phyloP scores from a whole-genome alignment of 2,113 vertebrate genomes.

The Dicaeum eximium region DNA sequence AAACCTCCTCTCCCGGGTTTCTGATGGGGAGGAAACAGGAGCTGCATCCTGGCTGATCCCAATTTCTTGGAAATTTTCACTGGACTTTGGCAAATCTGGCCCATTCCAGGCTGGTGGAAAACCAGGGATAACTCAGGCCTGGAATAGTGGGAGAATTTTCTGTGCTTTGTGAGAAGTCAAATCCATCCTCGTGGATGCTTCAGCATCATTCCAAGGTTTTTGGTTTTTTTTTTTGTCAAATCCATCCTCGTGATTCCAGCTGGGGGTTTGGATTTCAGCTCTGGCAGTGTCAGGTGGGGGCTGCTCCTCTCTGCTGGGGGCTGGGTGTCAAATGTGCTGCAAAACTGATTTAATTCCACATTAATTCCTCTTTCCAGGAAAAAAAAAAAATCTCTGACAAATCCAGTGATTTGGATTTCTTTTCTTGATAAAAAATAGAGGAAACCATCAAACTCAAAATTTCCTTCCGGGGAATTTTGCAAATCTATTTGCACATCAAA shows the following conservation, averaged over 20 bases:
- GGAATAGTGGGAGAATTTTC: background rate
- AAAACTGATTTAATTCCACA: background rate
- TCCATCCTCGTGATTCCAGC: background rate
- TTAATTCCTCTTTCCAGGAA: background rate
- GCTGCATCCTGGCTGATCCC: background rate
- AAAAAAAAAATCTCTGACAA: background rate
- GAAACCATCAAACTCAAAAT: accelerated
- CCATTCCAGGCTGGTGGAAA: background rate
- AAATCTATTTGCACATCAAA: background rate
- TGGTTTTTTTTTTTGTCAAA: background rate
- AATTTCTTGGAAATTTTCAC: background rate
- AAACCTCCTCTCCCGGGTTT: background rate
- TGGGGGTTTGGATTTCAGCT: background rate
- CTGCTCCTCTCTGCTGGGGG: background rate
- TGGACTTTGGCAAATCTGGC: background rate
- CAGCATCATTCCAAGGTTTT: background rate
- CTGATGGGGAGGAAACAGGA: accelerated
- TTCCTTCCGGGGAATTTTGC: background rate
- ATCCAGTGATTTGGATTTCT: background rate
- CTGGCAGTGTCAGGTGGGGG: background rate
- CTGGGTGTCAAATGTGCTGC: background rate
- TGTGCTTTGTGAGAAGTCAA: no score
- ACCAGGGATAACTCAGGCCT: background rate
- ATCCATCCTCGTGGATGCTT: no score
- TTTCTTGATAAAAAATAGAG: background rate